A percentile compares a stretch with the other conserved stretches of the same genome.
phyloP scores from a whole-genome alignment of 2,113 vertebrate species.

The Osmerus eperlanus region DNA sequence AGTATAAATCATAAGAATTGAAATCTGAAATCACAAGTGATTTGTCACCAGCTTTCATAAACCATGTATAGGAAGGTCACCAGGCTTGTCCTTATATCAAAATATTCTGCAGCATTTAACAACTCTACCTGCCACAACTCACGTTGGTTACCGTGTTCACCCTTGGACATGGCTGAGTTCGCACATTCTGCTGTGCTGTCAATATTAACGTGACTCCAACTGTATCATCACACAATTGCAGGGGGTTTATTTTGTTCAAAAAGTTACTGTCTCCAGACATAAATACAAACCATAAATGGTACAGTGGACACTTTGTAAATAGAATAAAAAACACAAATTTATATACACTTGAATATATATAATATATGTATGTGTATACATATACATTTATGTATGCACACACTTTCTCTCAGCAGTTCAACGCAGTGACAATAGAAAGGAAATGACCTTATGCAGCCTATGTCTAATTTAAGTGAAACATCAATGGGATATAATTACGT shows the following conservation, averaged over 20 bases:
- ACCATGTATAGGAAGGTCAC: no score
- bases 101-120: no score
- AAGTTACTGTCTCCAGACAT: constrained; percentile 49
- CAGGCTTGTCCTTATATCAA: no score
- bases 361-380: constrained; percentile 55
- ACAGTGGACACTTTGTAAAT: constrained; percentile 59
- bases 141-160: background rate
- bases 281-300: constrained; percentile 59
- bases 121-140: no score
- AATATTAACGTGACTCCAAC: background rate
- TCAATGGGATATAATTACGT: constrained; percentile 10
- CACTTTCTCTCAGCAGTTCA: constrained; percentile 65
- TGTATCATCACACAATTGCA: constrained; percentile 34
- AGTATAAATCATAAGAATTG: no score
- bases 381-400: constrained; percentile 54
- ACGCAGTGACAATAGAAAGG: constrained; percentile 47
- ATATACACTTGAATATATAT: constrained; percentile 64
- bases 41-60: no score
- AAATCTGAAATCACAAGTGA: no score
- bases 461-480: constrained; percentile 26
- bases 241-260: constrained; percentile 48
- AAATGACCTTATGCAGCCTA: constrained; percentile 43
- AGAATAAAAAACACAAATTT: constrained; percentile 67
- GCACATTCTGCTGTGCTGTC: no score
- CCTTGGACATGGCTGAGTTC: background rate